A percentile compares a stretch with the other conserved stretches of the same genome.
Conservation (phyloP, 2,888 invertebrate genomes). For the Panorpa germanica region DNA sequence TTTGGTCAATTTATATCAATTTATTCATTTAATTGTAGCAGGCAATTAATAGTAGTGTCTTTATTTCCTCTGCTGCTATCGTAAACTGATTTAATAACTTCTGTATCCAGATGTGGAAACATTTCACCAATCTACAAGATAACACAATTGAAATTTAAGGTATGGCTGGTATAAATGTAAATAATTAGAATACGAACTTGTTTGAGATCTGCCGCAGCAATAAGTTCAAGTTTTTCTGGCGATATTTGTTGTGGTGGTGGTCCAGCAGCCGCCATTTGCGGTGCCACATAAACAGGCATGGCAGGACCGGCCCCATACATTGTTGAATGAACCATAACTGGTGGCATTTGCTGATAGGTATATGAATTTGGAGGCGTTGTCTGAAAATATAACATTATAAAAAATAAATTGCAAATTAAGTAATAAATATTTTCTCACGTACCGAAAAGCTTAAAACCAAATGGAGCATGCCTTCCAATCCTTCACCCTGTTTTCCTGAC, state of each 20-base stretch:
- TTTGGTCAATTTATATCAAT: too few relatives aligned
- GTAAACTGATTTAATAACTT: constrained; percentile 78
- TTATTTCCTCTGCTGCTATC: constrained; percentile 82
- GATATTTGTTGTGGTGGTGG: constrained; percentile 23
- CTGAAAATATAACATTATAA: constrained; percentile 15
- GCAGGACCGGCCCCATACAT: constrained; percentile 19
- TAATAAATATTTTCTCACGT: constrained; percentile 12
- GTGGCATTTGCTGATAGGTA: constrained; percentile 30
- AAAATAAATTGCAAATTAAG: constrained; percentile 10
- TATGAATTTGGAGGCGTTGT: constrained; percentile 26
- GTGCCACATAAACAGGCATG: constrained; percentile 19
- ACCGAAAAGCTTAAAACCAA: constrained; percentile 68
- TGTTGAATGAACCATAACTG: constrained; percentile 55
- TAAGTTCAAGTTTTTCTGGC: constrained; percentile 15
- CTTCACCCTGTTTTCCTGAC: constrained; percentile 88
- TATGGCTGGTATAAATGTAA: background rate
- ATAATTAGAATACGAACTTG: constrained; percentile 25
- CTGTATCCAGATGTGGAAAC: constrained; percentile 90
- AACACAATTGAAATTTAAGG: constrained; percentile 8
- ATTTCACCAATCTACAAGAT: constrained; percentile 69
- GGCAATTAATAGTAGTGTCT: constrained; percentile 74
- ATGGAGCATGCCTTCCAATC: constrained; percentile 83
- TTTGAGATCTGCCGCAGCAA: constrained; percentile 41
- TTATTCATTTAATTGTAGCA: constrained; percentile 73
- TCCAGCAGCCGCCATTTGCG: constrained; percentile 19